phyloP scores from a whole-genome alignment of 2,888 invertebrate species.

The Macrophya alboannulata region DNA sequence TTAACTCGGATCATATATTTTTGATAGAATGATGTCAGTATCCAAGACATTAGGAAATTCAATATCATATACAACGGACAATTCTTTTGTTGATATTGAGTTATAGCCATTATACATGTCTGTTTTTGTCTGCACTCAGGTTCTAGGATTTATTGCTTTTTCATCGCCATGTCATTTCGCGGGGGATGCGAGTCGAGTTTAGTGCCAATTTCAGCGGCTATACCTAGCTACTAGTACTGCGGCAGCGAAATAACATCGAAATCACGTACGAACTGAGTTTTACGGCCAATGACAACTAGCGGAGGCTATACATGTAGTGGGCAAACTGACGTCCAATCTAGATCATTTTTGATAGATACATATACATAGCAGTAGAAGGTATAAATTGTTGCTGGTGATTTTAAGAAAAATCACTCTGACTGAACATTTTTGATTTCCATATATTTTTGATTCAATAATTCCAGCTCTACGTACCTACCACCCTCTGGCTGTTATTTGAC shows the following conservation, averaged over 20 bases:
- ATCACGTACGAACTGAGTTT: constrained; percentile 52
- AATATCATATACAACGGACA: background rate
- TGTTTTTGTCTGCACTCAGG: constrained; percentile 43
- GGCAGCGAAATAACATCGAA: constrained; percentile 40
- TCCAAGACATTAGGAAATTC: background rate
- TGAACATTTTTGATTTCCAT: background rate
- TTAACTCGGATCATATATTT: background rate
- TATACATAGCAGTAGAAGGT: background rate
- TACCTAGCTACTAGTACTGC: constrained; percentile 28
- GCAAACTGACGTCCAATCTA: background rate
- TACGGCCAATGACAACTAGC: constrained; percentile 33
- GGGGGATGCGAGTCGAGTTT: constrained; percentile 34
- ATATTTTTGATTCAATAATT: background rate
- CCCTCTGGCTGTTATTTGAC: background rate
- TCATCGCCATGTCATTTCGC: constrained; percentile 47
- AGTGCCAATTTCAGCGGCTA: constrained; percentile 45
- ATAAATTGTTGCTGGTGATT: background rate
- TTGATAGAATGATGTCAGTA: background rate
- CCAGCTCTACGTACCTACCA: background rate
- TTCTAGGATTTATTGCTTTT: constrained; percentile 48
- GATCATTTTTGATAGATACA: constrained; percentile 25
- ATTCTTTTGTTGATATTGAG: constrained; percentile 14
- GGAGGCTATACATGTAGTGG: background rate
- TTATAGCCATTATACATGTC: constrained; percentile 33
- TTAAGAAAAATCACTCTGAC: background rate